These are phyloP conservation scores for Autographa gamma DNA, from an alignment of 2,888 invertebrate species.

Conservation along the genomic window DNA sequence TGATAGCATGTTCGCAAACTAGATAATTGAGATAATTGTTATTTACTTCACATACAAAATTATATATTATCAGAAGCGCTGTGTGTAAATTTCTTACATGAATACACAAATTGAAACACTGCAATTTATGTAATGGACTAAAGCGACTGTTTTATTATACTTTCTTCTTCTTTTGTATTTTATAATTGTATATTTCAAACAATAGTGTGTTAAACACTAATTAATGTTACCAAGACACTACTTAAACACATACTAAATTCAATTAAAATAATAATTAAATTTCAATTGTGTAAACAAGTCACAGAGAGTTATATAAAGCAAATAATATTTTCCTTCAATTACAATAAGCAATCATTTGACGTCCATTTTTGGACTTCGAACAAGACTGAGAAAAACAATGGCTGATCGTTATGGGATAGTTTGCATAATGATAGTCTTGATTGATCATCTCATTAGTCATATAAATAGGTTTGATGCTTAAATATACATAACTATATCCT, in stretches of 20 bases:
- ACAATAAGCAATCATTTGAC: not conserved
- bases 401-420: not conserved
- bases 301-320: not conserved
- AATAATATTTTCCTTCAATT: not conserved
- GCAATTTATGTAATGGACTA: not conserved
- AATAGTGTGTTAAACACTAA: not conserved
- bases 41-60: not conserved
- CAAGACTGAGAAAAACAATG: not conserved
- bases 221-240: not conserved
- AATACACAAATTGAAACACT: not conserved
- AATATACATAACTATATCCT: no score
- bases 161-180: not conserved
- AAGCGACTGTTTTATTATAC: not conserved
- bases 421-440: not conserved
- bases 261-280: no score
- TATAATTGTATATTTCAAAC: not conserved
- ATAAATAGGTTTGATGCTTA: not conserved
- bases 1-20: constrained; percentile 2
- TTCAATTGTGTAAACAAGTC: no score
- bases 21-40: constrained; percentile 2
- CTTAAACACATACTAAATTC: no score
- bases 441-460: not conserved
- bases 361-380: not conserved
- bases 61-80: not conserved
- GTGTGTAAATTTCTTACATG: constrained; percentile 6